Evolutionary conservation across 2,797 vertebrate genomes (phyloP), one percentile per base, ranked within the genome.

Genomic region (Myotis pilosus): DNA sequence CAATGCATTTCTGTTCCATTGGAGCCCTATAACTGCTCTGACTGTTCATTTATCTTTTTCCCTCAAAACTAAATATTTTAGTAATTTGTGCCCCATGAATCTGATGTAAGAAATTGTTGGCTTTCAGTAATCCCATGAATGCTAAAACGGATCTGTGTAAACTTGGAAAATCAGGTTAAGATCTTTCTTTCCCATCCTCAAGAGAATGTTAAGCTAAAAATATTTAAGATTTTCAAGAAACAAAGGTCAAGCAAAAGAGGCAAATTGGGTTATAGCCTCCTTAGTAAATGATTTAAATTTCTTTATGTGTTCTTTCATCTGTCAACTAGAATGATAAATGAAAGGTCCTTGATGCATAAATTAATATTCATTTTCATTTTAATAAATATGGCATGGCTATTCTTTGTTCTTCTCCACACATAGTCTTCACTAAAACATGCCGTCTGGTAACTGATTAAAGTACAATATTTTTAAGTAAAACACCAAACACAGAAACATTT

Each of bases 11-110:
- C 69, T 10, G 86, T 94, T n/a, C 47, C 47, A 36, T 91, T 89
- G 41, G 95, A 94, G 36, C 30, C 3, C 66, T 95, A 5, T 11
- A 94, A 19, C 25, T 85, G 82, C 66, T 90, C 47, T 93, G 33
- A 51, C 4, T 79, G 76, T 51, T 94, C 38, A 93, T 94, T 96
- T 92, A 57, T 97, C 93, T 96, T 68, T 95, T 93, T 81, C 9
- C 8, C 23, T 51, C 75, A 82, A 85, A 28, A 30, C 49, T 94
- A 97, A 97, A 96, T 97, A 97, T 94, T 95, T 97, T 85, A 95
- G 84, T 81, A 94, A 51, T 36, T 94, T 96, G 68, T 90, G 64
- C 71, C 47, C 79, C 79, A 47, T 49, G 6, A 97, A 90, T 97
- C 95, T 96, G 28, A 94, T 94, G 47, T 80, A 97, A 95, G 80